Evolutionary conservation across 2,797 vertebrate genomes (phyloP).

Genomic region (Sebastes taczanowskii): DNA sequence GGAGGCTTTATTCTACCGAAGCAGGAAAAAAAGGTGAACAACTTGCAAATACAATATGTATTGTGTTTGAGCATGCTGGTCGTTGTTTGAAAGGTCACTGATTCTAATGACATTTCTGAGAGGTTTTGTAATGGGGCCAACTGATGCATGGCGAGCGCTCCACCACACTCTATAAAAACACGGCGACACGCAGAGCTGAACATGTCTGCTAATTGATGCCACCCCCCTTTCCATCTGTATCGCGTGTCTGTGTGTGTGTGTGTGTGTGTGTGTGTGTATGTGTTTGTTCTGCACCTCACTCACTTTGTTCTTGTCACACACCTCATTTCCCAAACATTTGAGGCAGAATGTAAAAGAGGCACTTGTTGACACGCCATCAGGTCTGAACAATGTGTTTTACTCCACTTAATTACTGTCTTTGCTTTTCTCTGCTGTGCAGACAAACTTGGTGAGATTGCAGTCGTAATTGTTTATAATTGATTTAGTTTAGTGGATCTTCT

Average conservation of each 20-base stretch:
- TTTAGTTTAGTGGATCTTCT: slow-evolving; percentile 26
- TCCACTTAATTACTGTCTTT: slow-evolving; percentile 44
- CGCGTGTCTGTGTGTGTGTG: not conserved
- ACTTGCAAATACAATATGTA: not conserved
- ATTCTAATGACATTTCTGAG: slow-evolving; percentile 72
- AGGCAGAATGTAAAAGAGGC: slow-evolving; percentile 39
- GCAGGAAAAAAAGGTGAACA: slow-evolving; percentile 2
- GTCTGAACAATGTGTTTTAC: slow-evolving; percentile 50
- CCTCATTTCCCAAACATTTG: slow-evolving; percentile 47
- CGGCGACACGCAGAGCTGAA: slow-evolving; percentile 24
- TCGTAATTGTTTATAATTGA: slow-evolving; percentile 51
- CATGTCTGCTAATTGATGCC: slow-evolving; percentile 63
- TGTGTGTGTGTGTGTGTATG: slow-evolving; percentile 5
- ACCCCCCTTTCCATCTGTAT: slow-evolving; percentile 3
- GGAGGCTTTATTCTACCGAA: not conserved
- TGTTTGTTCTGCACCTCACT: slow-evolving; percentile 1
- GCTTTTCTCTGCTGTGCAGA: slow-evolving; percentile 7
- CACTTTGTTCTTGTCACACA: slow-evolving; percentile 49
- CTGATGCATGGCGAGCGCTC: slow-evolving; percentile 52
- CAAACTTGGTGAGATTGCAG: slow-evolving; percentile 20
- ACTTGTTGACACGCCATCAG: slow-evolving; percentile 55
- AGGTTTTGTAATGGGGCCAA: slow-evolving; percentile 60
- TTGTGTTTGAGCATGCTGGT: slow-evolving; percentile 44
- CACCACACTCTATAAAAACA: slow-evolving; percentile 36
- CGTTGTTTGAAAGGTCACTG: slow-evolving; percentile 75